Percentiles rank a stretch among this genome's conserved stretches.
Evolutionary conservation across 2,888 invertebrate genomes (phyloP).

Genomic region (Mesorhabditis belari): DNA sequence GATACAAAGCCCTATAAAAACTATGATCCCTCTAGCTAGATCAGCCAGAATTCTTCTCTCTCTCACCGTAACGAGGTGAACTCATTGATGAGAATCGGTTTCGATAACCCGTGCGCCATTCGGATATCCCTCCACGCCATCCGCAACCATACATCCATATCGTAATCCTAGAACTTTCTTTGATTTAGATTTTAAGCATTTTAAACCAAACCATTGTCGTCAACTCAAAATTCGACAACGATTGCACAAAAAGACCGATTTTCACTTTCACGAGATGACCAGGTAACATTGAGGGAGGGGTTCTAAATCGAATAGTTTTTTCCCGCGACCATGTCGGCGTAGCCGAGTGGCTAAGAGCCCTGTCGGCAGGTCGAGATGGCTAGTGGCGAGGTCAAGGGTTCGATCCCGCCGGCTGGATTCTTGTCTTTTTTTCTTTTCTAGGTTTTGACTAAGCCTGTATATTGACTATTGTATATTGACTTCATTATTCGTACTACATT

Average conservation of each 20-base stretch:
- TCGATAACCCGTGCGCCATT: constrained; percentile 42
- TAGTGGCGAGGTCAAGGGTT: too few species aligned
- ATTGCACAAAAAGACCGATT: constrained; percentile 47
- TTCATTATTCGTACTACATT: too few species aligned
- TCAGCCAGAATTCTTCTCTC: background rate
- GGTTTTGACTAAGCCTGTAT: too few species aligned
- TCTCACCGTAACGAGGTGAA: constrained; percentile 29
- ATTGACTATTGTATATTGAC: too few species aligned
- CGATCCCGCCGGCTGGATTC: too few species aligned
- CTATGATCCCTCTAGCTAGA: too few species aligned
- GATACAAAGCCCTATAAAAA: too few species aligned
- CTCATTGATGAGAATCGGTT: constrained; percentile 48
- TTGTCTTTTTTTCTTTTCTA: too few species aligned
- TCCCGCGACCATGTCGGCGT: background rate
- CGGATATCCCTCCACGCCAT: constrained; percentile 51
- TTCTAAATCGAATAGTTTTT: constrained; percentile 12
- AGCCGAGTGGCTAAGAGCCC: too few species aligned
- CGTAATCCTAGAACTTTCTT: constrained; percentile 41
- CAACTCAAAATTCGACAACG: constrained; percentile 50
- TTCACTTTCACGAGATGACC: constrained; percentile 42
- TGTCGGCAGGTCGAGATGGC: too few species aligned
- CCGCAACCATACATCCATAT: constrained; percentile 48
- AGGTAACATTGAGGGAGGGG: constrained; percentile 37
- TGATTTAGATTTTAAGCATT: constrained; percentile 1
- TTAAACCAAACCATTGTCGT: constrained; percentile 40